Evolutionary conservation across 2,797 vertebrate species (phyloP).

Genomic region (Malacoctenus gilli): DNA sequence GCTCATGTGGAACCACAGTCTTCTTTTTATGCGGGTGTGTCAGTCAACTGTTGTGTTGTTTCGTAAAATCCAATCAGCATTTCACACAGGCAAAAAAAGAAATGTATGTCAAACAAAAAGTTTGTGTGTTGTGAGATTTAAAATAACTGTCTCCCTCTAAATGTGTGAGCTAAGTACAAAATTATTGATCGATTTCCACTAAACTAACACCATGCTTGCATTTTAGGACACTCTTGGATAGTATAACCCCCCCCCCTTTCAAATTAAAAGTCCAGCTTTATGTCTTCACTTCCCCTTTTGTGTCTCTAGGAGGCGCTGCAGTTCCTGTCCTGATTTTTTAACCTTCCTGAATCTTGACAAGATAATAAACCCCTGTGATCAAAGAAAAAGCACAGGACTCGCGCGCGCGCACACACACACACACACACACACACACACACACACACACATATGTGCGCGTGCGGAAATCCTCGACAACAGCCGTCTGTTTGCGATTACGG

Average conservation of each 20-base stretch:
- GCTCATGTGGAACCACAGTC: background rate
- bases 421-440: slow-evolving; percentile 16
- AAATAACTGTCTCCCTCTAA: too few relatives aligned
- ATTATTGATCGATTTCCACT: too few relatives aligned
- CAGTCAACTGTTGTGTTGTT: background rate
- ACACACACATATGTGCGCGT: slow-evolving; percentile 1
- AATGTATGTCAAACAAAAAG: too few relatives aligned
- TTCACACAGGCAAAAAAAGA: too few relatives aligned
- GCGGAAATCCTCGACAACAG: background rate
- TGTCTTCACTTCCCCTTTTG: background rate
- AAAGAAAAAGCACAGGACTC: slow-evolving; percentile 13
- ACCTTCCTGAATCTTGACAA: background rate
- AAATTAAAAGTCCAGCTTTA: too few relatives aligned
- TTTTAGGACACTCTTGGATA: too few relatives aligned
- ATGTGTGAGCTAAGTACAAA: too few relatives aligned
- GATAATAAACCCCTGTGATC: slow-evolving; percentile 18
- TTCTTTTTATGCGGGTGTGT: slow-evolving; percentile 17
- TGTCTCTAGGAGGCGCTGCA: slow-evolving; percentile 34
- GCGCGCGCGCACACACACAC: slow-evolving; percentile 23
- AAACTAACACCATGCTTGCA: too few relatives aligned
- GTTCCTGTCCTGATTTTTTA: slow-evolving; percentile 6
- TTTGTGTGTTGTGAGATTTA: too few relatives aligned
- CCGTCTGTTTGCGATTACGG: slow-evolving; percentile 30
- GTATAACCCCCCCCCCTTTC: background rate
- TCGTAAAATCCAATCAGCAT: too few relatives aligned